A percentile compares a stretch with the other conserved stretches of the same genome.
Evolutionary conservation across 2,888 invertebrate genomes (phyloP).

Genomic region (Euplagia quadripunctaria): DNA sequence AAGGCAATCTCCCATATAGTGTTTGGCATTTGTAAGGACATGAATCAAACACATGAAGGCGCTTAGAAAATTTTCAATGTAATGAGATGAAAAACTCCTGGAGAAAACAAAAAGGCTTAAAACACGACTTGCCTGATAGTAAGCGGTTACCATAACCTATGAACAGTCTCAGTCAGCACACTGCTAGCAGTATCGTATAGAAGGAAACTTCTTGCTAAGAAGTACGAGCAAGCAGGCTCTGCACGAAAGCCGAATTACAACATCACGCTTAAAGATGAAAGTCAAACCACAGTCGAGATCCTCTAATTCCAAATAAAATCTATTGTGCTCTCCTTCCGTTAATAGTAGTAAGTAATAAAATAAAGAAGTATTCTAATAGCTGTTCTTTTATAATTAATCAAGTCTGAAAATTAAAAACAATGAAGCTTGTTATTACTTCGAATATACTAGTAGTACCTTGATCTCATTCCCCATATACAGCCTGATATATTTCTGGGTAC

Average conservation of each 20-base stretch:
- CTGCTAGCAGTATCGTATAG: too few relatives aligned
- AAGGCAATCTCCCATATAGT: not conserved
- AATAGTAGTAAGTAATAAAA: not conserved
- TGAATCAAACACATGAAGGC: too few relatives aligned
- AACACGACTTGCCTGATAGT: not conserved
- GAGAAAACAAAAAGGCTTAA: not conserved
- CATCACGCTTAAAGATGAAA: not conserved
- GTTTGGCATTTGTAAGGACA: not conserved
- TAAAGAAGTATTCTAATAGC: not conserved
- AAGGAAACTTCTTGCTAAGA: not conserved
- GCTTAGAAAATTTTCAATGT: not conserved
- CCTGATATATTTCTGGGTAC: constrained; percentile 14
- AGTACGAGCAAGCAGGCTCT: not conserved
- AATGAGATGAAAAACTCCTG: not conserved
- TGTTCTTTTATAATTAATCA: too few relatives aligned
- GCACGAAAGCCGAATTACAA: not conserved
- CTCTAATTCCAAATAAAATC: not conserved
- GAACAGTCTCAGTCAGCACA: too few relatives aligned
- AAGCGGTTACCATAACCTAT: too few relatives aligned
- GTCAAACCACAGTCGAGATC: not conserved
- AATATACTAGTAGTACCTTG: not conserved
- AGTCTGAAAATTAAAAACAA: too few relatives aligned
- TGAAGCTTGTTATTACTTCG: not conserved
- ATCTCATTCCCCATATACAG: constrained; percentile 5
- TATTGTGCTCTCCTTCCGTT: not conserved